phyloP scores from a whole-genome alignment of 2,888 invertebrate genomes.

The Agrochola litura region DNA sequence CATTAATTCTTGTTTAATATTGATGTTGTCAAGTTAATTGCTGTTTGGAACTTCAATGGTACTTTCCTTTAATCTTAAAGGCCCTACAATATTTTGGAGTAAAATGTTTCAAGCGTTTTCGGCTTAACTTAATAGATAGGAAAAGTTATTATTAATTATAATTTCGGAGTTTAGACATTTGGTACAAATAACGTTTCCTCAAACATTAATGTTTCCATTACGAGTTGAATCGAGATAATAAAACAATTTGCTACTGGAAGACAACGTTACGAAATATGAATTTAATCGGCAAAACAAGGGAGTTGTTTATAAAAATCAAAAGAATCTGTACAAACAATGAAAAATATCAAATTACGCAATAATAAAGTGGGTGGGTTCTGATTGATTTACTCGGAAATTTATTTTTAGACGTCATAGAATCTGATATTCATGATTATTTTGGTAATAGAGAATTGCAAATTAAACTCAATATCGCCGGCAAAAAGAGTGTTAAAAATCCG shows the following conservation, averaged over 20 bases:
- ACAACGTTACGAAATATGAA: slow-evolving; percentile 13
- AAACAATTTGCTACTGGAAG: slow-evolving; percentile 41
- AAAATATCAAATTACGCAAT: neutral
- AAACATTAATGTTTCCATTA: slow-evolving; percentile 44
- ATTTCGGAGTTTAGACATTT: slow-evolving; percentile 63
- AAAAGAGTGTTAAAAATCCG: neutral
- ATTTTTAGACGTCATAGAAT: neutral
- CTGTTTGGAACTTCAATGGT: slow-evolving; percentile 69
- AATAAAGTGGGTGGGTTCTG: neutral
- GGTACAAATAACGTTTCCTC: slow-evolving; percentile 57
- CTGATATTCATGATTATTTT: too few species aligned
- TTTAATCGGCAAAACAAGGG: neutral
- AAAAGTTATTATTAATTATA: slow-evolving; percentile 73
- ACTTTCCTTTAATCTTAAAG: slow-evolving; percentile 69
- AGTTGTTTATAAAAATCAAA: neutral
- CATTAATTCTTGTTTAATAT: slow-evolving; percentile 65
- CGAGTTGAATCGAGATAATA: slow-evolving; percentile 26
- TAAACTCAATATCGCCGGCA: neutral
- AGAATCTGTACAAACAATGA: neutral
- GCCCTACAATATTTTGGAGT: slow-evolving; percentile 68
- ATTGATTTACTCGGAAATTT: neutral
- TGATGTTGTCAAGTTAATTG: slow-evolving; percentile 72
- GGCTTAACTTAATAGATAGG: slow-evolving; percentile 71
- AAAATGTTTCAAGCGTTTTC: slow-evolving; percentile 71
- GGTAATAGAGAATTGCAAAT: neutral